Base-by-base conservation (phyloP, 1,140 invertebrate species). In the Geopemphigus sp. region DNA sequence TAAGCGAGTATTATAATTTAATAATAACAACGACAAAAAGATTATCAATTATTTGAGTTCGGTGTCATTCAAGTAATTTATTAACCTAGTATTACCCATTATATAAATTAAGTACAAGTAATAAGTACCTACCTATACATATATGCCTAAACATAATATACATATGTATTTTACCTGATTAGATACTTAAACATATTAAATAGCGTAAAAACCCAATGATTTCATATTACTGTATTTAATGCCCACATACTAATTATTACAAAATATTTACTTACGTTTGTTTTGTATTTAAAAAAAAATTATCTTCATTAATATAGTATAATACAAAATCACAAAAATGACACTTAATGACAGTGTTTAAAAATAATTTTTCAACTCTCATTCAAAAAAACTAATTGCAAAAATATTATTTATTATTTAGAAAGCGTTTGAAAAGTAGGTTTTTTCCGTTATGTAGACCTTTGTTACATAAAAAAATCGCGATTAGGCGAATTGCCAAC, bases 191-290 rank as follows among this genome's bases (percentile, higher is more conserved):
- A 72, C 17, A 3, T 17, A 26, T 72, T 32, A 54, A 72, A n/a
- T 17, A 72, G 1, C 29, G 68, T 53, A 53, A 68, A 70, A 72
- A 54, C 50, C 68, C 68, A 54, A 72, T 72, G 47, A 70, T 53
- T 70, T 53, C 66, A 70, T 26, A 14, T 47, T 47, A 19, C 53
- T 72, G 50, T 72, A 29, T 5, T 10, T n/a, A 32, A 53, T 70
- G 26, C 26, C 50, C 19, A 54, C n/a, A 53, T 11, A 54, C 17
- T 29, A 70, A 19, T 53, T 70, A 53, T 70, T 70, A 29, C 26
- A 29, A 72, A 72, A 32, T 72, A 53, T 72, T 6, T 72, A 63
- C 47, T 5, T 4, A 45, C 29, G 50, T 72, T 54, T 72, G 17
- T 72, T 72, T 53, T 26, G 24, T 72, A 0, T 72, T 54, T 24